These are phyloP conservation scores for Crenuchus spilurus DNA, from an alignment of 2,797 vertebrate genomes.

Conservation along the genomic window DNA sequence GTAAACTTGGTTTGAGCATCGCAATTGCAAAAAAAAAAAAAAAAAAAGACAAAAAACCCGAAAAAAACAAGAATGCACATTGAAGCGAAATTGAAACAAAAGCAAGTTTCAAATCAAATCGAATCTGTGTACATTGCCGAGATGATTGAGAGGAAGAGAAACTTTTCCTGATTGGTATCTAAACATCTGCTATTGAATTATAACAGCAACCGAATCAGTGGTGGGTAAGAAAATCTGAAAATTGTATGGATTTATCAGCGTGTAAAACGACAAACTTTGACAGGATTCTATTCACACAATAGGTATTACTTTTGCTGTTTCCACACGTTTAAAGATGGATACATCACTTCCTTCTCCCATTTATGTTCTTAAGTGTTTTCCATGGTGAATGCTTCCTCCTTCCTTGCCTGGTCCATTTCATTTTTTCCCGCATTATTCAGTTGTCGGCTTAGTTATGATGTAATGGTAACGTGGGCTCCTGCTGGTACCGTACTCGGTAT, in stretches of 20 bases:
- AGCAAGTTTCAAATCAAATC: slow-evolving; percentile 21
- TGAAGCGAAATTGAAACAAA: slow-evolving; percentile 25
- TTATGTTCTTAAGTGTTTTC: slow-evolving; percentile 28
- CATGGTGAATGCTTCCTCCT: slow-evolving; percentile 6
- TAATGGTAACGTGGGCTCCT: slow-evolving; percentile 2
- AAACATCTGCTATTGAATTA: slow-evolving; percentile 49
- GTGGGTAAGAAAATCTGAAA: slow-evolving; percentile 43
- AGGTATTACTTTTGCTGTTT: slow-evolving; percentile 43
- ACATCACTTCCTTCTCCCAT: slow-evolving; percentile 29
- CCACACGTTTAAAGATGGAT: slow-evolving; percentile 31
- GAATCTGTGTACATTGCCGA: slow-evolving; percentile 49
- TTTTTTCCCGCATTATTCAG: neutral
- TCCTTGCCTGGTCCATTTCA: neutral
- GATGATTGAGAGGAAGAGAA: slow-evolving; percentile 43
- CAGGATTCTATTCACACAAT: slow-evolving; percentile 28
- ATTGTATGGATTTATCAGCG: slow-evolving; percentile 43
- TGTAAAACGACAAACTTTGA: slow-evolving; percentile 35
- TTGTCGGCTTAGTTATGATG: slow-evolving; percentile 2
- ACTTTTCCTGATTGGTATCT: slow-evolving; percentile 52
- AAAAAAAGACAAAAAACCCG: neutral
- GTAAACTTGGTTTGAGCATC: slow-evolving; percentile 51
- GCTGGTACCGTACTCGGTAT: neutral
- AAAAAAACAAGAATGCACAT: slow-evolving; percentile 29
- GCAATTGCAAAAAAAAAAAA: slow-evolving; percentile 26
- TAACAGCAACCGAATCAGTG: slow-evolving; percentile 34